Base-by-base conservation (phyloP, 2,113 vertebrate species). In the Trogon surrucura region DNA sequence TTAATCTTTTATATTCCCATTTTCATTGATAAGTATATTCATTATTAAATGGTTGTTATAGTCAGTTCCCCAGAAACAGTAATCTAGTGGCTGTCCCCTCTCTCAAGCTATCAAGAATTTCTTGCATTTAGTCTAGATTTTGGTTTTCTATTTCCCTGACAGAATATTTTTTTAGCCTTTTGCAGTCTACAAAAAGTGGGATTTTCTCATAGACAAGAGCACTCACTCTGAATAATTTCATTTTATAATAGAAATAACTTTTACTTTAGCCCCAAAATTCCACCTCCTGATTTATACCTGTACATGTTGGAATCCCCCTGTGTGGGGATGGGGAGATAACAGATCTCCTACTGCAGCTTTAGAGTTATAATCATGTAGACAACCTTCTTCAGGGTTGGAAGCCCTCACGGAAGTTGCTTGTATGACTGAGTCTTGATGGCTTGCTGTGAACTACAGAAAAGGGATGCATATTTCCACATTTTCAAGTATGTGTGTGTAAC, bases 161-260 rank as follows among this genome's bases (percentile, higher is more conserved):
- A 87, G 38, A 91, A 78, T 87, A 96, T 91, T 97, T 95, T 36
- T 91, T 77, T 61, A 82, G 67, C 89, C 71, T 85, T 83, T 95
- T 87, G 53, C 79, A 85, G 36, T 85, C 66, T 89, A 48, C 61
- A 80, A 87, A 36, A 95, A 69, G 27, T 58, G 50, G 6, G 30
- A 36, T 62, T 72, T 73, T 69, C 38, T 26, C 56, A 26, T 4
- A 85, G 23, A 57, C 78, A 71, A 9, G 8, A 80, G 25, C 67
- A 14, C 7, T 64, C 58, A 54, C 50, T 90, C 74, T n/a, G 72
- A 45, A 69, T 72, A 85, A 67, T 21, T 83, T 87, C 91, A 92
- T 87, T 94, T 95, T 85, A 14, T 62, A 75, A 61, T 54, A 72
- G 70, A 90, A 93, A 94, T 72, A 91, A 85, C 78, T 94, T 96